Base-by-base conservation (phyloP, 2,797 vertebrate genomes). In the Labroides dimidiatus region DNA sequence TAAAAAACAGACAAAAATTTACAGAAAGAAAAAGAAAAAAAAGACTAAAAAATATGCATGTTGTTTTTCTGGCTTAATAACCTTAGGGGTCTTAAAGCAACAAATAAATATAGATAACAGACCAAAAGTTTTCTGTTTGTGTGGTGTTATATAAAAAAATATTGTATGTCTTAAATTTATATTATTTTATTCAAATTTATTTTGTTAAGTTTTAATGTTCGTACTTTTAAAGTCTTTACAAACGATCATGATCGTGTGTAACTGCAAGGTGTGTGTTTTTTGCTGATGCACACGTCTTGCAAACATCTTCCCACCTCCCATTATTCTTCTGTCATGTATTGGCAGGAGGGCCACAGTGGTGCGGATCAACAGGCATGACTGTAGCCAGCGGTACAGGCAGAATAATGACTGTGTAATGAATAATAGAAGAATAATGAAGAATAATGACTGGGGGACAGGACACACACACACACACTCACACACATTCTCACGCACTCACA, bases 391-490 rank as follows among this genome's bases (percentile, higher is more conserved):
- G 71, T 62, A 53, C 44, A 67, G 57, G 24, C 54, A 84, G 72
- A 81, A 76, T 82, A 80, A 88, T 74, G 73, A 83, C 83, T 61
- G 65, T 63, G 33, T 71, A 65, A 86, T 87, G 76, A 89, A 85
- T 86, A 80, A 87, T 78, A 72, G 53, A 87, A 69, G 73, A 82
- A 86, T 88, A 82, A 86, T 80, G 78, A 87, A 78, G 76, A 86
- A 48, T 78, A 85, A 87, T 83, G 72, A 77, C 78, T 10, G 21
- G 23, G 47, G 54, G 15, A 42, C 20, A 68, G 52, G 50, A 62
- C 23, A 27, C 8, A 7, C 39, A 56, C 65, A 58, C 65, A 71
- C 54, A 42, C 30, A 33, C 8, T 1, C 30, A 33, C 30, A 33
- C 30, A 33, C 30, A 33, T 7, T 76, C 48, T 58, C 4, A 6